Percentiles rank a stretch among this genome's conserved stretches.
phyloP scores from a whole-genome alignment of 2,888 invertebrate genomes.

The Apamea sordens region DNA sequence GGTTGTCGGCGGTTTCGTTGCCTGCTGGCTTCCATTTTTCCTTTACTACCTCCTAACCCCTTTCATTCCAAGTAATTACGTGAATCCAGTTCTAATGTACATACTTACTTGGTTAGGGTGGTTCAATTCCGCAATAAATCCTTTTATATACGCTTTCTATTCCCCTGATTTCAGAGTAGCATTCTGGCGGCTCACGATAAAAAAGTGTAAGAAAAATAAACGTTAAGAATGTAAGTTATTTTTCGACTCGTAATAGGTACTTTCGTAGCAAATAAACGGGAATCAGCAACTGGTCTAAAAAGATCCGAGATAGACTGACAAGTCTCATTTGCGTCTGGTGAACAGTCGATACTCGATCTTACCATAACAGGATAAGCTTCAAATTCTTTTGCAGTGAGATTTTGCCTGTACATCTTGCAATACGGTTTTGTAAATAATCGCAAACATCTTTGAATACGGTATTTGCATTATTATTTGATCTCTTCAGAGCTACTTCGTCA shows the following conservation, averaged over 20 bases:
- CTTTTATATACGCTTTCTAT: constrained; percentile 97
- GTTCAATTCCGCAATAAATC: constrained; percentile 97
- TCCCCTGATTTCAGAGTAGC: constrained; percentile 96
- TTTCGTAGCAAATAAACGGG: constrained; percentile 47
- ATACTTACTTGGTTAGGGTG: constrained; percentile 96
- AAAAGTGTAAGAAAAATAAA: constrained; percentile 90
- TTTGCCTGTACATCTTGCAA: neutral
- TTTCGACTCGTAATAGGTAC: constrained; percentile 31
- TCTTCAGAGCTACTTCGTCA: neutral
- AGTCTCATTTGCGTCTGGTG: neutral
- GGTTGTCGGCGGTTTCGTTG: constrained; percentile 96
- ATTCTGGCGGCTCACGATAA: constrained; percentile 95
- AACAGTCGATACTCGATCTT: constrained; percentile 32
- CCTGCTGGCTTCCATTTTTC: constrained; percentile 97
- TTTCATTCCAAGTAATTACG: constrained; percentile 92
- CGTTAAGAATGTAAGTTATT: constrained; percentile 66
- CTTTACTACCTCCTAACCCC: constrained; percentile 95
- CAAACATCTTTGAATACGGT: constrained; percentile 22
- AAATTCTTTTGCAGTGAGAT: constrained; percentile 2
- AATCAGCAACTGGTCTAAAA: constrained; percentile 27
- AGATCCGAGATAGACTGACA: constrained; percentile 17
- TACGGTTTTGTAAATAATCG: constrained; percentile 30
- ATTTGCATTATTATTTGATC: constrained; percentile 42
- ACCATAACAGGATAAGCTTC: neutral
- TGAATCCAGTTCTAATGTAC: constrained; percentile 92